A percentile compares a stretch with the other conserved stretches of the same genome.
Evolutionary conservation across 2,888 invertebrate species (phyloP).

Genomic region (Drosophila paramelanica): DNA sequence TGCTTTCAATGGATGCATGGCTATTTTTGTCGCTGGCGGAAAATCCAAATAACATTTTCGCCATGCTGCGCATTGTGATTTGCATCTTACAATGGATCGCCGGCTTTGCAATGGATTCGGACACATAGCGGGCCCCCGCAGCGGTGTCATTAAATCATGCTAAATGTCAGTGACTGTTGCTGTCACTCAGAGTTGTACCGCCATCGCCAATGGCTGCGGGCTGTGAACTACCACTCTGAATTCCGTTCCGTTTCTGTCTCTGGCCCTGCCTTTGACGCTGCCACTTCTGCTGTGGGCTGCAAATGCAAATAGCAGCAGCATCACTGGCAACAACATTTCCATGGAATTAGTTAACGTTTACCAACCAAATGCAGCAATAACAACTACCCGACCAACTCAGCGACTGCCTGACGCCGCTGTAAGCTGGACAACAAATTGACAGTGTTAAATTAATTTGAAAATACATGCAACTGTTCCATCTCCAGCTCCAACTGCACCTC

Average conservation of each 20-base stretch:
- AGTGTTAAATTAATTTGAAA: slow-evolving; percentile 81
- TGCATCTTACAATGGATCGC: slow-evolving; percentile 71
- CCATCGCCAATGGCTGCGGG: slow-evolving; percentile 59
- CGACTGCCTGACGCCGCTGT: slow-evolving; percentile 55
- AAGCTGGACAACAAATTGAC: slow-evolving; percentile 79
- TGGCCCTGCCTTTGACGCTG: neutral
- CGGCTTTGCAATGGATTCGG: slow-evolving; percentile 49
- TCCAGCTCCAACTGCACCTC: slow-evolving; percentile 8
- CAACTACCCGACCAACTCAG: slow-evolving; percentile 24
- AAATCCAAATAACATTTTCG: slow-evolving; percentile 67
- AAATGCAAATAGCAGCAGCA: slow-evolving; percentile 68
- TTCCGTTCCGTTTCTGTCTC: slow-evolving; percentile 7
- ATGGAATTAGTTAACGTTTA: slow-evolving; percentile 83
- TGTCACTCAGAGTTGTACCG: slow-evolving; percentile 60
- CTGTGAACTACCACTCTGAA: slow-evolving; percentile 55
- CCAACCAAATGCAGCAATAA: slow-evolving; percentile 62
- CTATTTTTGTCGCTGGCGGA: slow-evolving; percentile 41
- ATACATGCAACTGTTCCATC: slow-evolving; percentile 66
- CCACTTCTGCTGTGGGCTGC: slow-evolving; percentile 50
- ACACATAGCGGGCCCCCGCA: slow-evolving; percentile 45
- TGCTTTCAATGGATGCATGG: slow-evolving; percentile 62
- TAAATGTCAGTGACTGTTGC: slow-evolving; percentile 78
- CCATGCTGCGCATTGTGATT: slow-evolving; percentile 58
- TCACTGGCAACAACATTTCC: slow-evolving; percentile 66
- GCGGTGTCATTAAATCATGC: slow-evolving; percentile 80